These are phyloP conservation scores for Malurus leucopterus DNA, from an alignment of 2,797 vertebrate genomes.

Conservation along the genomic window DNA sequence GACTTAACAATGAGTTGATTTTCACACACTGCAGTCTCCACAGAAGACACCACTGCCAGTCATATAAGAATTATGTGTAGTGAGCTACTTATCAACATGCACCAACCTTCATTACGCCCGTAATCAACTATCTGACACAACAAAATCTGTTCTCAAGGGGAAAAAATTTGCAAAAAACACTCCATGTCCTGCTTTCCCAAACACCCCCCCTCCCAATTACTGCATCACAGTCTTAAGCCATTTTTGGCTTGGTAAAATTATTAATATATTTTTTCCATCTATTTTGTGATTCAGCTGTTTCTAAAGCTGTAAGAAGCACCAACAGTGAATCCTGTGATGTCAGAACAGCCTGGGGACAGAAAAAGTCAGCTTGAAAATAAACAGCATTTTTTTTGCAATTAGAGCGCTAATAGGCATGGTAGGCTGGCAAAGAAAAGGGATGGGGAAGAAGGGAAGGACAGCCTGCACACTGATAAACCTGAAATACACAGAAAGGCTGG, in stretches of 20 bases:
- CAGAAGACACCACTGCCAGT: not conserved
- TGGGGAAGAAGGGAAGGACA: not conserved
- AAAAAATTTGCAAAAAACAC: not conserved
- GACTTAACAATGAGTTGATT: not conserved
- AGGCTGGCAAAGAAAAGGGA: not conserved
- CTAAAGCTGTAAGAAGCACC: not conserved
- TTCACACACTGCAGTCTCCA: not conserved
- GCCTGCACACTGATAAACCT: not conserved
- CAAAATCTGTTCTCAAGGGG: not conserved
- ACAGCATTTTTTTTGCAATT: not conserved
- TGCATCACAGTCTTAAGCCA: not conserved
- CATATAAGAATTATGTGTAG: not conserved
- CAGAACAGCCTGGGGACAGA: not conserved
- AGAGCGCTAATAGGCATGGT: not conserved
- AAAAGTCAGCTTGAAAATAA: conserved; percentile 29
- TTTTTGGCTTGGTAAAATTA: not conserved
- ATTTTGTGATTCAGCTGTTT: not conserved
- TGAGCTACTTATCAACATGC: not conserved
- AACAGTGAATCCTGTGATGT: not conserved
- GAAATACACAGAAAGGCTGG: not conserved
- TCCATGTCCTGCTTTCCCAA: not conserved
- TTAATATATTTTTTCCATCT: not conserved
- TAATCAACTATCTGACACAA: not conserved
- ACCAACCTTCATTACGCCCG: not conserved
- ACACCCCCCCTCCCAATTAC: not conserved